Evolutionary conservation across 1,140 invertebrate genomes (phyloP), one percentile per base, ranked within the genome.

Genomic region (Portunus trituberculatus): DNA sequence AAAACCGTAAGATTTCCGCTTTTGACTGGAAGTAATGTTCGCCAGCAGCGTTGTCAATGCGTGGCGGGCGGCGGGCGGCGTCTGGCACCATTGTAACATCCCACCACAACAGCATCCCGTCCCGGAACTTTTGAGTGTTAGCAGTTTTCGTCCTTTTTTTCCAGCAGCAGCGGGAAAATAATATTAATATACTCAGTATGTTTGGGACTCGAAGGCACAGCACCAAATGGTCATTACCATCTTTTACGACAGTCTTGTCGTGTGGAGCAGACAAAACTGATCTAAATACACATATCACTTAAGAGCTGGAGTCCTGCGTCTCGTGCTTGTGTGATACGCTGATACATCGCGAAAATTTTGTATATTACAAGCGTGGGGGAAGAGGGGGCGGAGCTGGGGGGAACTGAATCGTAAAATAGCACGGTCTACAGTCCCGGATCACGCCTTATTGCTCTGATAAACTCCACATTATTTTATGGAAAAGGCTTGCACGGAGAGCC

Each of bases 201-300:
- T 32, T 76, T 88, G 86, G 67, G 92, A 91, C 86, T 95, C 87
- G 92, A 93, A 93, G 92, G 95, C 92, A 93, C 95, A 93, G 92
- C 95, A 95, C 95, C 95, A 95, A 95, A 95, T 95, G 95, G 95
- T 95, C 95, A 95, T 95, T 95, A 95, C 95, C 95, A 90, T 93
- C 95, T 95, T 95, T 95, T 95, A 95, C 95, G 95, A 95, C 86
- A 84, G 92, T 91, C 95, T 93, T 93, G 92, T 92, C 95, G 52
- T 12, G 46, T 87, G 94, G 76, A 59, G 90, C 94, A 92, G 28
- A 95, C 94, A 95, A 95, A 95, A 95, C 84, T 95, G 94, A 95
- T 95, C 94, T 95, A 95, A 95, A 95, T 95, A 92, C 94, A 95
- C 94, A 95, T 95, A 91, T 95, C 94, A 95, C 94, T 92, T 95